Base-by-base conservation (phyloP, 2,113 vertebrate genomes). In the Dendropsophus ebraccatus region DNA sequence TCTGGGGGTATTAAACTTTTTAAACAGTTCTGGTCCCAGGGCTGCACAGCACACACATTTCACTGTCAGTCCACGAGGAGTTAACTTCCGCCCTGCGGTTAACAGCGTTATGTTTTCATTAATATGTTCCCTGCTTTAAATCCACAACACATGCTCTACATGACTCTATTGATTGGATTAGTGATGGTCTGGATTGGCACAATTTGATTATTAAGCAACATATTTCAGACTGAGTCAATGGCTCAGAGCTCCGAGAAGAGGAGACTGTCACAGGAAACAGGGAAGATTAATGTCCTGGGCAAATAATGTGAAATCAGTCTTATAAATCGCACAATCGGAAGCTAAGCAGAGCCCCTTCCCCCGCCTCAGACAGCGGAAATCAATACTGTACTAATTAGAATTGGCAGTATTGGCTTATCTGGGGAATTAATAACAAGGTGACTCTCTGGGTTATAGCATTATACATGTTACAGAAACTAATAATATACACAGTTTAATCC, bases 121-220 rank as follows among this genome's bases (percentile, higher is more conserved):
- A 82, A 82, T 82, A 45, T 56, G 58, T 10, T 28, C 49, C 30
- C 41, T 11, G 32, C 47, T 82, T 50, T 25, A 23, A 67, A 82
- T 45, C 14, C 49, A 56, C 32, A 72, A 72, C 65, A 72, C 65
- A 83, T 37, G 81, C 23, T 72, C 65, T 13, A 37, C 28, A 83
- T 47, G 21, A 52, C 9, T 6, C 17, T 25, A 30, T 9, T 72
- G 47, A 83, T 83, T 30, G 28, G 60, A 83, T 83, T 83, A 72
- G 49, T 11, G 25, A 70, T 56, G 47, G 45, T 54, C 81, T 83
- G 81, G 81, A 72, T 8, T 28, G 47, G 30, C 13, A 11, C 13
- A 83, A 83, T 72, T 7, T 72, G 28, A 83, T 83, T 82, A 82
- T 69, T 83, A 37, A 72, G 30, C 16, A 17, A 67, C 60, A 67